Base-by-base conservation (phyloP, 2,113 vertebrate genomes). In the Phasianus colchicus region DNA sequence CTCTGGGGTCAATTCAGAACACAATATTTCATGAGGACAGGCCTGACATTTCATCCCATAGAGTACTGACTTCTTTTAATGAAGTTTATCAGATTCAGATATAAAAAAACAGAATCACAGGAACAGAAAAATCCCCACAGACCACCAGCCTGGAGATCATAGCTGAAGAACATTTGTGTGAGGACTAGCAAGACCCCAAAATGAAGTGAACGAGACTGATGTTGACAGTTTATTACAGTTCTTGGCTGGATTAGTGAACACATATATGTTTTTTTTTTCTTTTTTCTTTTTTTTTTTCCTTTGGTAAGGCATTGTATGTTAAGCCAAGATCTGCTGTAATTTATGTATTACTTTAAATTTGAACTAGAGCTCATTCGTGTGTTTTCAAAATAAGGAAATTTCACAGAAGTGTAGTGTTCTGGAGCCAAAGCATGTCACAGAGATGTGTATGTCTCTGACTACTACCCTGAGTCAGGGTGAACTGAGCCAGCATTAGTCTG, bases 31-130 rank as follows among this genome's bases (percentile, higher is more conserved):
- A 88, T 15, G 38, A 90, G 90, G 83, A 88, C 82, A 90, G 69
- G 48, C 29, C 70, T 92, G 90, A 93, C 40, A 90, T 95, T 91
- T 88, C 54, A 73, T 88, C 57, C 86, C 63, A 5, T 13, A 76
- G 63, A 45, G 36, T 61, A 75, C 55, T 88, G 63, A 72, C 63
- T 95, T 79, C 77, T 95, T 95, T 92, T 93, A 97, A 92, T 84
- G 77, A 93, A 38, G 54, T 94, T 95, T 93, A 96, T 94, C 95
- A 94, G 61, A 83, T 92, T 89, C 94, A 86, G 52, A 86, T 88
- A 91, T 90, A 54, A 95, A 93, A 95, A 95, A 97, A 11, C 78
- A 95, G 69, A 92, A 78, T 86, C 70, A 83, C 73, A 75, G 86
- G 54, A 92, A 88, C 48, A 86, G 83, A 89, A 91, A 88, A 88